phyloP scores from a whole-genome alignment of 2,797 vertebrate genomes.

The Limosa lapponica region DNA sequence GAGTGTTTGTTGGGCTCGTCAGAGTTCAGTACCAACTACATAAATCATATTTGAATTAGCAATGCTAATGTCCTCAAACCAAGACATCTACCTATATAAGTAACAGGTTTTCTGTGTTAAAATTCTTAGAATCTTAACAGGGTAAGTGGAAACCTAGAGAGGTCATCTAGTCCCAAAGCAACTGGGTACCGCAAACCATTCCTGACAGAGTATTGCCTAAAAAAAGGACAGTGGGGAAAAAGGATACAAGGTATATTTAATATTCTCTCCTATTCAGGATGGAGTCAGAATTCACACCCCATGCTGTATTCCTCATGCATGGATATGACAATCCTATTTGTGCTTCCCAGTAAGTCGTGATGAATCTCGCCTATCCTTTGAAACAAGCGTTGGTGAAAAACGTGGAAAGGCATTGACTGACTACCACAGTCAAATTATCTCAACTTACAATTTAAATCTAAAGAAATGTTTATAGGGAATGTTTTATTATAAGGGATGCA shows the following conservation, averaged over 20 bases:
- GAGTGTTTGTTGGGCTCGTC: not conserved
- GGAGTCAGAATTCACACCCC: not conserved
- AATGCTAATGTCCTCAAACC: not conserved
- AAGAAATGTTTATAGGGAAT: not conserved
- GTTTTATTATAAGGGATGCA: not conserved
- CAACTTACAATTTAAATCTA: not conserved
- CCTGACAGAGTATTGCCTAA: not conserved
- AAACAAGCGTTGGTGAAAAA: not conserved
- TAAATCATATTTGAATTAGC: not conserved
- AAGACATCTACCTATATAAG: not conserved
- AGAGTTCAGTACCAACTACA: not conserved
- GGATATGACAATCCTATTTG: not conserved
- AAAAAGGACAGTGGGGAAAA: accelerated
- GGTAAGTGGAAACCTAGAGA: not conserved
- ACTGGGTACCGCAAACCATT: not conserved
- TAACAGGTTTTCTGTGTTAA: not conserved
- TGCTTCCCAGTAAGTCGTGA: not conserved
- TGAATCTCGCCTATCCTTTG: not conserved
- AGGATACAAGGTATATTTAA: not conserved
- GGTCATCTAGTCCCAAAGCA: not conserved
- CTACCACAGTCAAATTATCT: not conserved
- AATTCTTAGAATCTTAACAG: not conserved
- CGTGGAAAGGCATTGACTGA: not conserved
- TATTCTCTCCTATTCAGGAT: not conserved
- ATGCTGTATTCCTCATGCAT: not conserved